Conservation (phyloP, 2,888 invertebrate species). For the Napeogenes inachia region DNA sequence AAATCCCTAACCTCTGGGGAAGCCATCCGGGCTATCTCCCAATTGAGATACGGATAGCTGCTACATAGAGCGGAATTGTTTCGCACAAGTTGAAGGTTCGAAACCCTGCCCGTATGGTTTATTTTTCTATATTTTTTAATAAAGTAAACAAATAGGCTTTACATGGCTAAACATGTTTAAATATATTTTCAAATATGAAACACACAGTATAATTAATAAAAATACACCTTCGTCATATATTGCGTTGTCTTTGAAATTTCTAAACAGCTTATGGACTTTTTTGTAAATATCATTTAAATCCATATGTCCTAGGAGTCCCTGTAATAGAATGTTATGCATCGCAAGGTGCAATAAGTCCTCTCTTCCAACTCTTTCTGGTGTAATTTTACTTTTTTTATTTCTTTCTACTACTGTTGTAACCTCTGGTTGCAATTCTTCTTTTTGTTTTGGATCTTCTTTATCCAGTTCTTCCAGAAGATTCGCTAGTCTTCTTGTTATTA, state of each 20-base stretch:
- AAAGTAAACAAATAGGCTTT: no score
- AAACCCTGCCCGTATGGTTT: no score
- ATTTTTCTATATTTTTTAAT: no score
- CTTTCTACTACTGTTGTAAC: constrained; percentile 18
- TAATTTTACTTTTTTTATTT: constrained; percentile 15
- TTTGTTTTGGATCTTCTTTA: constrained; percentile 37
- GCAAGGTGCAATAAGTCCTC: constrained; percentile 50
- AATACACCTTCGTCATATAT: constrained; percentile 21
- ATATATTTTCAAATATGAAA: no score
- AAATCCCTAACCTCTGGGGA: no score
- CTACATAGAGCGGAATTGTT: no score
- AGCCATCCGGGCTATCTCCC: no score
- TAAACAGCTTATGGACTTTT: constrained; percentile 29
- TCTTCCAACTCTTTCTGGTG: constrained; percentile 22
- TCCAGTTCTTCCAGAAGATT: constrained; percentile 55
- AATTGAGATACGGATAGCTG: no score
- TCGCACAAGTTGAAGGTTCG: no score
- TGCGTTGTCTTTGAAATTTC: constrained; percentile 13
- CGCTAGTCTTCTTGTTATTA: constrained; percentile 47
- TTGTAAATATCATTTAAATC: constrained; percentile 48
- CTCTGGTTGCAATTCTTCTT: constrained; percentile 19
- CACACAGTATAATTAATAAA: constrained; percentile 1
- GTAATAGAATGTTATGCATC: constrained; percentile 53
- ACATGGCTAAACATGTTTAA: no score
- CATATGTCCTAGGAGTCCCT: constrained; percentile 53